A percentile compares a stretch with the other conserved stretches of the same genome.
These are phyloP conservation scores for Somateria mollissima DNA, from an alignment of 2,797 vertebrate genomes.

Conservation along the genomic window DNA sequence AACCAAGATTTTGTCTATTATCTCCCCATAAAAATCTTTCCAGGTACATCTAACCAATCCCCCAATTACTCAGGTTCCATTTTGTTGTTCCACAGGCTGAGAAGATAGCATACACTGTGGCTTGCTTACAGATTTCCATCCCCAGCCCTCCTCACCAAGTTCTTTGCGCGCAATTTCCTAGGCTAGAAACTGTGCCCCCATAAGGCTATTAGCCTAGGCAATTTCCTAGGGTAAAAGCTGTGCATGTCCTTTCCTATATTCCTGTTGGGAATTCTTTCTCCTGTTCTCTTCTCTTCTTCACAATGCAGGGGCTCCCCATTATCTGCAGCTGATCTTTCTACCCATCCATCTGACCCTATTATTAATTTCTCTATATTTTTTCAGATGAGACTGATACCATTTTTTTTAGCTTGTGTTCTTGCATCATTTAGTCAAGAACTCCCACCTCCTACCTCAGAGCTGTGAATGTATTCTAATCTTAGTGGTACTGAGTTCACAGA, in stretches of 20 bases:
- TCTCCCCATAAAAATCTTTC: not conserved
- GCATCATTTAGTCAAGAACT: not conserved
- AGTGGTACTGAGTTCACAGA: not conserved
- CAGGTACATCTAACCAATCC: not conserved
- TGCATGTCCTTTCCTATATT: not conserved
- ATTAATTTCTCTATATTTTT: not conserved
- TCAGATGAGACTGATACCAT: not conserved
- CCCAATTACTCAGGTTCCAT: not conserved
- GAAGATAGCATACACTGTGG: not conserved
- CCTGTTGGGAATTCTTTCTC: not conserved
- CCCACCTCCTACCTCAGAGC: not conserved
- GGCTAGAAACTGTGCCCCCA: not conserved
- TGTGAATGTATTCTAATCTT: not conserved
- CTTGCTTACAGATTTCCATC: not conserved
- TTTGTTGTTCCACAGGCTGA: not conserved
- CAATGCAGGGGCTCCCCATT: not conserved
- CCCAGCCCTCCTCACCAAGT: not conserved
- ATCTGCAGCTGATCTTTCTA: not conserved
- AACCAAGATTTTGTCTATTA: not conserved
- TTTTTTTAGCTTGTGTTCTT: not conserved
- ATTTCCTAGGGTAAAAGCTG: not conserved
- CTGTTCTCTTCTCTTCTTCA: not conserved
- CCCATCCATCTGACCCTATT: not conserved
- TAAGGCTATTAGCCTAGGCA: too few relatives aligned
- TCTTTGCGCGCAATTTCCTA: not conserved